phyloP scores from a whole-genome alignment of 2,797 vertebrate genomes.

The Lepilemur ruficaudatus region DNA sequence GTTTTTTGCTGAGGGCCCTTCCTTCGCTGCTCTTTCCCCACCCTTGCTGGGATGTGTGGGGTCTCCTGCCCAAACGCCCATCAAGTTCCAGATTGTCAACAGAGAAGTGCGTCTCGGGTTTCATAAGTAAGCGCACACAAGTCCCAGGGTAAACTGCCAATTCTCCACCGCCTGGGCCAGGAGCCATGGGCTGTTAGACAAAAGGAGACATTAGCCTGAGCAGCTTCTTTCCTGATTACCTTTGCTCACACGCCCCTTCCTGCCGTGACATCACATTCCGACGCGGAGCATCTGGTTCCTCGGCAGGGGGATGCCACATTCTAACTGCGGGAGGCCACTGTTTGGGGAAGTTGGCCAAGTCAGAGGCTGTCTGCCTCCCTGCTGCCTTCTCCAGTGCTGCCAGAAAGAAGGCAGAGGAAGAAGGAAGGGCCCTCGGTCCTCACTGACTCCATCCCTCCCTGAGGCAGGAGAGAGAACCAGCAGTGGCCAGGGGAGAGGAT shows the following conservation, averaged over 20 bases:
- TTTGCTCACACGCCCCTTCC: not conserved
- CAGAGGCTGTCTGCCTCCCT: not conserved
- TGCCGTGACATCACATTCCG: slow-evolving; percentile 47
- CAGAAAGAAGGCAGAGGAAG: not conserved
- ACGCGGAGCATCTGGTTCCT: slow-evolving; percentile 79
- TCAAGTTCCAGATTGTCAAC: not conserved
- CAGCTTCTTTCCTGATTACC: slow-evolving; percentile 54
- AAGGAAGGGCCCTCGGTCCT: not conserved
- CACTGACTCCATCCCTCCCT: not conserved
- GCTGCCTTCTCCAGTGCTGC: not conserved
- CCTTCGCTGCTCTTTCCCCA: fast-evolving
- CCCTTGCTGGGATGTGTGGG: too few relatives aligned
- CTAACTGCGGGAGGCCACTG: slow-evolving; percentile 60
- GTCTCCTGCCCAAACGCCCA: too few relatives aligned
- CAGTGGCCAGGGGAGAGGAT: not conserved
- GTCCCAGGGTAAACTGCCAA: slow-evolving; percentile 65
- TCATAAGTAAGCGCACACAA: not conserved
- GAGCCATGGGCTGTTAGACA: slow-evolving; percentile 76
- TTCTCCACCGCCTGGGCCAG: slow-evolving; percentile 58
- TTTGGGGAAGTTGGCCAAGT: slow-evolving; percentile 73
- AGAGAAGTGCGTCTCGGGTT: not conserved
- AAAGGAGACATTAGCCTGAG: slow-evolving; percentile 72
- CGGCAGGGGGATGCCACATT: slow-evolving; percentile 71
- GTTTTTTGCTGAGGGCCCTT: not conserved
- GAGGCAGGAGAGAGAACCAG: not conserved